Percentiles rank a stretch among this genome's conserved stretches.
These are phyloP conservation scores for Ctenoplectra terminalis DNA, from an alignment of 1,140 invertebrate species.

Conservation along the genomic window DNA sequence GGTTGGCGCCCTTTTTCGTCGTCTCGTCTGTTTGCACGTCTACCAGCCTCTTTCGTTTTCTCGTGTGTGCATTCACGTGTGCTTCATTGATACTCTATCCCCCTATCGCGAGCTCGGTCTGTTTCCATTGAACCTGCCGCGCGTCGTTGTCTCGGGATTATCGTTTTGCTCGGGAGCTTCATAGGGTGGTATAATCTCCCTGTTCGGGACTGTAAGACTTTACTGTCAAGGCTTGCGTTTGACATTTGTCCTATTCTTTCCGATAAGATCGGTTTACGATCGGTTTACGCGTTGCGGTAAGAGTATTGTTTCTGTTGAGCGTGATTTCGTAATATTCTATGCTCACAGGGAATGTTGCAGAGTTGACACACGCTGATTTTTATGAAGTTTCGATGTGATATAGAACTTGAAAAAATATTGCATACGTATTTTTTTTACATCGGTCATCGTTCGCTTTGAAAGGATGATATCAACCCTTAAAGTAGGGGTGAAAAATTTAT, in stretches of 20 bases:
- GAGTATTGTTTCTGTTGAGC: too few species aligned
- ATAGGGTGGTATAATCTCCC: constrained; percentile 22
- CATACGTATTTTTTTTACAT: too few species aligned
- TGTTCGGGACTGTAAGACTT: not conserved
- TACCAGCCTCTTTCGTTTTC: constrained; percentile 41
- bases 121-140: constrained; percentile 16
- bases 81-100: constrained; percentile 54
- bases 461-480: too few species aligned
- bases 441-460: too few species aligned
- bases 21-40: constrained; percentile 53
- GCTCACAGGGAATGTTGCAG: too few species aligned
- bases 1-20: constrained; percentile 57
- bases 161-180: constrained; percentile 1
- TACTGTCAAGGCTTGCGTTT: not conserved
- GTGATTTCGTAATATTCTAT: too few species aligned
- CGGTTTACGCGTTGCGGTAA: too few species aligned
- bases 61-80: constrained; percentile 47
- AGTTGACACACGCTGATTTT: too few species aligned
- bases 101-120: not conserved
- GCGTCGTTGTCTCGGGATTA: constrained; percentile 41
- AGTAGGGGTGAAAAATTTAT: too few species aligned
- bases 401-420: too few species aligned
- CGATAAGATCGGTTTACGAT: not conserved
- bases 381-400: too few species aligned
- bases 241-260: not conserved